phyloP scores from a whole-genome alignment of 2,113 vertebrate genomes.

The Rhinopomastus cyanomelas region DNA sequence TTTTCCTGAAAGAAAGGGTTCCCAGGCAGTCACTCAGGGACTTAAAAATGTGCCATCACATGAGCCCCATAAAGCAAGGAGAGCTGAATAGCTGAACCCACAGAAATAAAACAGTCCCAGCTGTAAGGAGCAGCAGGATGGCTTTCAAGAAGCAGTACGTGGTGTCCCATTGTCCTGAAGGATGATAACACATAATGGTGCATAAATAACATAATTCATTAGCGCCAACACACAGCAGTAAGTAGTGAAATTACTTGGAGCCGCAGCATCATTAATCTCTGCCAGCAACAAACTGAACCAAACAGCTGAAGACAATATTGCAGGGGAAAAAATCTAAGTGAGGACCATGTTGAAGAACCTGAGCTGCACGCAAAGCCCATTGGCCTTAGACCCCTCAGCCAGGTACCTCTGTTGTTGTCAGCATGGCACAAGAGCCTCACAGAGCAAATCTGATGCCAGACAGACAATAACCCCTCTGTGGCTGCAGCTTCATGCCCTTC shows the following conservation, averaged over 20 bases:
- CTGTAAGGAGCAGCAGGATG: neutral
- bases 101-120: neutral
- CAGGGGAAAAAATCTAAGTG: neutral
- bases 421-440: neutral
- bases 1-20: neutral
- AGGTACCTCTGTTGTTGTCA: neutral
- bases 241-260: neutral
- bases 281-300: neutral
- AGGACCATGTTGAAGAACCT: neutral
- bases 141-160: neutral
- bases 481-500: neutral
- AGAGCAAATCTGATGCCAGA: neutral
- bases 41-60: neutral
- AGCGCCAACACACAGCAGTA: neutral
- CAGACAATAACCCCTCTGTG: neutral
- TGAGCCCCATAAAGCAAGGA: slow-evolving; percentile 7
- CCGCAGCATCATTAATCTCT: neutral
- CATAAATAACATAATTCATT: slow-evolving; percentile 36
- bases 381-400: neutral
- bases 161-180: neutral
- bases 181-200: neutral
- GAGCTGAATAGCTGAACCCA: neutral
- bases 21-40: neutral
- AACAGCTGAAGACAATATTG: neutral
- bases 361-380: neutral